Evolutionary conservation across 1,140 invertebrate species (phyloP).

Genomic region (Nephila pilipes): DNA sequence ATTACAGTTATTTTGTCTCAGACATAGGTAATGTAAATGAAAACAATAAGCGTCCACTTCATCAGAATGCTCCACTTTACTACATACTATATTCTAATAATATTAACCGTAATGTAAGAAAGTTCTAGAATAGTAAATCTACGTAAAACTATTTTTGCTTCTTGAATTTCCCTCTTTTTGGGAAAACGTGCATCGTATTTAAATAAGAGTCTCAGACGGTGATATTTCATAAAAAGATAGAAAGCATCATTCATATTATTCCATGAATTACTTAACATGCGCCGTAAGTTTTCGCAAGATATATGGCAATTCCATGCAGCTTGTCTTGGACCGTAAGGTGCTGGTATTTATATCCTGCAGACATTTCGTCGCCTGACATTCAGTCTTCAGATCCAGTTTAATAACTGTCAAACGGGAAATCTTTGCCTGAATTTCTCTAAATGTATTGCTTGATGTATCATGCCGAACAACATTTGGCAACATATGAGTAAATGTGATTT

Average conservation of each 20-base stretch:
- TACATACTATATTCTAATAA: too few relatives aligned
- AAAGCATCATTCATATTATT: background rate
- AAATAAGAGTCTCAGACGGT: background rate
- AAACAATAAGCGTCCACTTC: too few relatives aligned
- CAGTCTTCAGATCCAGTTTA: background rate
- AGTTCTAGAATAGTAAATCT: background rate
- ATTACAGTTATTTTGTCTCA: too few relatives aligned
- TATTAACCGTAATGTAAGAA: too few relatives aligned
- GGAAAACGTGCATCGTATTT: background rate
- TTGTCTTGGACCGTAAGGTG: background rate
- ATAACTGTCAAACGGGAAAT: slow-evolving; percentile 1
- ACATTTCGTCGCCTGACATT: background rate
- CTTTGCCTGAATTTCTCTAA: background rate
- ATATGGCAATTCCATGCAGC: background rate
- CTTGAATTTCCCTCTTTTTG: background rate
- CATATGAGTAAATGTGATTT: background rate
- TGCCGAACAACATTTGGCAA: background rate
- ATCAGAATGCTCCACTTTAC: too few relatives aligned
- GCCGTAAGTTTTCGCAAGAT: background rate
- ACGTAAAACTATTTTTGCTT: background rate
- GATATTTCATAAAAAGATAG: background rate
- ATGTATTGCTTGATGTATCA: background rate
- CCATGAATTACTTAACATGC: background rate
- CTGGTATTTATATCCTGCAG: background rate
- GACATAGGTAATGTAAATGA: too few relatives aligned